Evolutionary conservation across 2,797 vertebrate species (phyloP).

Genomic region (Sebastes taczanowskii): DNA sequence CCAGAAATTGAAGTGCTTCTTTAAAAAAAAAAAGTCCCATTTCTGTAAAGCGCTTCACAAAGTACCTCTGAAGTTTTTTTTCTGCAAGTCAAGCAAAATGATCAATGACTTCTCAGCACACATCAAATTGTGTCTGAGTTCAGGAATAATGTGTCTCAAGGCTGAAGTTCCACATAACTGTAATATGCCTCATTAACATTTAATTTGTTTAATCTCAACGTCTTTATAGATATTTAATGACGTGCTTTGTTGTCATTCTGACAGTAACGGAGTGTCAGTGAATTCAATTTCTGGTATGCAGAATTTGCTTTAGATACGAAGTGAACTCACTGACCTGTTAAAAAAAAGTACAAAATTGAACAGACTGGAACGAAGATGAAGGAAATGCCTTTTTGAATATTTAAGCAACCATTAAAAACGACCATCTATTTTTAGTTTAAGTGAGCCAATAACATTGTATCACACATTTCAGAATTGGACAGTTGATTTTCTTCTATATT

Average conservation of each 20-base stretch:
- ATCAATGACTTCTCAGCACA: background rate
- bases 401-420: background rate
- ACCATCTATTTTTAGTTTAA: background rate
- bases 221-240: background rate
- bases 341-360: background rate
- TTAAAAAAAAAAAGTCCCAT: background rate
- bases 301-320: background rate
- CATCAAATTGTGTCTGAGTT: background rate
- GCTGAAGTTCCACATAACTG: background rate
- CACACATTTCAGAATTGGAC: background rate
- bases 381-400: background rate
- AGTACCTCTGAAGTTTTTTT: background rate
- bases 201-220: background rate
- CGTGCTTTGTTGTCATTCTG: background rate
- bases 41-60: background rate
- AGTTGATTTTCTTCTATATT: background rate
- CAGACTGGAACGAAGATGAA: background rate
- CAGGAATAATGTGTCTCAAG: background rate
- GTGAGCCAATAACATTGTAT: background rate
- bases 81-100: background rate
- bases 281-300: background rate
- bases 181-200: conserved; percentile 1
- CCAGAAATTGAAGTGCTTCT: background rate
- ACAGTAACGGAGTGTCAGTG: background rate
- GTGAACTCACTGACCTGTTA: background rate